Evolutionary conservation across 2,888 invertebrate genomes (phyloP).

Genomic region (Falcaria lacertinaria): DNA sequence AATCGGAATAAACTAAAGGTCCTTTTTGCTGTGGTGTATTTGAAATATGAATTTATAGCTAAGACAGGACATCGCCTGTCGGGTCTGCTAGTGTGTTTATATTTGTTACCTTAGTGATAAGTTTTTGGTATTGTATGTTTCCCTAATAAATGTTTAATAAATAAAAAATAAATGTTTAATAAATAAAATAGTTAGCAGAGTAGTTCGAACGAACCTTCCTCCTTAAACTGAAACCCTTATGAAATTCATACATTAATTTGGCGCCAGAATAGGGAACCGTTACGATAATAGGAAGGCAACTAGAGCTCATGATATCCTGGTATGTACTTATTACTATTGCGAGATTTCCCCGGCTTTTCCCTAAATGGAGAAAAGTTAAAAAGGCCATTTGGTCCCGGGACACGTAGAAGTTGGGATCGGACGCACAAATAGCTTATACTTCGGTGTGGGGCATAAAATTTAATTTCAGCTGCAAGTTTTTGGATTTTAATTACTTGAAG

Average conservation of each 20-base stretch:
- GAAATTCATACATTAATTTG: conserved; percentile 33
- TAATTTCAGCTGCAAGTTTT: conserved; percentile 74
- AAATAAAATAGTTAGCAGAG: too few species aligned
- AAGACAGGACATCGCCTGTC: too few species aligned
- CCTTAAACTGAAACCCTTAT: too few species aligned
- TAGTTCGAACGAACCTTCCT: too few species aligned
- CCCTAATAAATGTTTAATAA: too few species aligned
- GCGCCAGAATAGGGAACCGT: conserved; percentile 32
- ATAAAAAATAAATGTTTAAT: too few species aligned
- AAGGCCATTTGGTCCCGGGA: conserved; percentile 69
- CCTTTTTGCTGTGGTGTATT: too few species aligned
- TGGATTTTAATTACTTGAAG: conserved; percentile 78
- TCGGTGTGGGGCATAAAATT: conserved; percentile 56
- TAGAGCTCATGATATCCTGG: conserved; percentile 59
- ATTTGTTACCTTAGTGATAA: too few species aligned
- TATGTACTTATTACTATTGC: conserved; percentile 68
- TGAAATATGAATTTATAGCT: too few species aligned
- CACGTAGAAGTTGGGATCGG: conserved; percentile 52
- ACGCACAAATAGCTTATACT: conserved; percentile 6
- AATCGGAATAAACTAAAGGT: too few species aligned
- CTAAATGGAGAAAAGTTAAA: conserved; percentile 79
- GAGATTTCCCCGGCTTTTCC: conserved; percentile 64
- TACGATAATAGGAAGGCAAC: conserved; percentile 50
- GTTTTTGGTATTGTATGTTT: too few species aligned
- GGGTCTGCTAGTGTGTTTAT: too few species aligned